Evolutionary conservation across 2,113 vertebrate genomes (phyloP).

Genomic region (Hystrix cristata): DNA sequence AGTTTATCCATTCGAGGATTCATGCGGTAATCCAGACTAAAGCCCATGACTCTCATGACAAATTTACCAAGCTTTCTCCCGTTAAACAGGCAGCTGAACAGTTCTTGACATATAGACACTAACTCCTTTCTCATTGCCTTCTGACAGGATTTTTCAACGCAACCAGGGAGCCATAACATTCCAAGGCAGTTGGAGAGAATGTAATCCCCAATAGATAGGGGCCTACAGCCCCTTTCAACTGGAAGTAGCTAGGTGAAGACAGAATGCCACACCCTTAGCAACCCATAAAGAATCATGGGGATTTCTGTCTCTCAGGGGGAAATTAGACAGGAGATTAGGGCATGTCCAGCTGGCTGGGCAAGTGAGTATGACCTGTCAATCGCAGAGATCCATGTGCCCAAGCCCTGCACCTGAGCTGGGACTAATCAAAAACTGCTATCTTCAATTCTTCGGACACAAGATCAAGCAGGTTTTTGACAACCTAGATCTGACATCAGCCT

Average conservation of each 20-base stretch:
- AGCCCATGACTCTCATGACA: not conserved
- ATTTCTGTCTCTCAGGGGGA: not conserved
- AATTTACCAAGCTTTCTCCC: not conserved
- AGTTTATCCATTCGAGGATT: not conserved
- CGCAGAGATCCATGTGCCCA: not conserved
- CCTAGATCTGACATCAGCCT: not conserved
- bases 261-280: not conserved
- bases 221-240: not conserved
- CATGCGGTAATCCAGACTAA: not conserved
- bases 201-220: not conserved
- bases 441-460: not conserved
- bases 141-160: not conserved
- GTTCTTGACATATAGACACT: not conserved
- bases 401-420: not conserved
- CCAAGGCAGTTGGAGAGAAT: not conserved
- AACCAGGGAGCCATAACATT: not conserved
- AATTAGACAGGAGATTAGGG: not conserved
- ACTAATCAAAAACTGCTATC: not conserved
- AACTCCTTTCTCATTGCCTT: not conserved
- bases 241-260: not conserved
- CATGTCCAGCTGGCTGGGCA: not conserved
- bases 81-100: not conserved
- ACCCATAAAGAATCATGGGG: not conserved
- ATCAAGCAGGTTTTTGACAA: not conserved
- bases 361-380: not conserved